Conservation (phyloP, 2,797 vertebrate species). For the Semotilus atromaculatus region DNA sequence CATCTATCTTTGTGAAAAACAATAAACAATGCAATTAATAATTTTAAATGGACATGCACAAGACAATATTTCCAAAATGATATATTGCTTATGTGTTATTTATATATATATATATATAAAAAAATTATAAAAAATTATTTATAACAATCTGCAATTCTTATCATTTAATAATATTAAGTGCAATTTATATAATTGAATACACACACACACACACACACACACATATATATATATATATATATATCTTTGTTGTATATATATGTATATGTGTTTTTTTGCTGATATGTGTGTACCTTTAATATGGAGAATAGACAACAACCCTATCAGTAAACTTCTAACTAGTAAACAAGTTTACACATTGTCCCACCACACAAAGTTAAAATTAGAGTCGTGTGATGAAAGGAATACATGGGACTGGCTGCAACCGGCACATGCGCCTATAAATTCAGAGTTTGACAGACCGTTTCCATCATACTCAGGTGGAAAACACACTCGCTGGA, state of each 20-base stretch:
- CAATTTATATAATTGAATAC: background rate
- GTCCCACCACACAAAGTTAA: slow-evolving; percentile 66
- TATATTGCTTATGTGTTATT: background rate
- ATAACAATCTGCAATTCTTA: too few relatives aligned
- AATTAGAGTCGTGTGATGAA: slow-evolving; percentile 64
- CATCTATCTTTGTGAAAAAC: slow-evolving; percentile 7
- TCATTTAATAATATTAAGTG: too few relatives aligned
- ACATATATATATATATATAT: background rate
- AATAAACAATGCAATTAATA: background rate
- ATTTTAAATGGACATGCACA: background rate
- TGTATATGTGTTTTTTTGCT: background rate
- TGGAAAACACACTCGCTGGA: slow-evolving; percentile 35
- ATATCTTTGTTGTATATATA: too few relatives aligned
- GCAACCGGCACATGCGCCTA: slow-evolving; percentile 62
- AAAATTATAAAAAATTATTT: too few relatives aligned
- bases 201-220: too few relatives aligned
- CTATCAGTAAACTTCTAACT: background rate
- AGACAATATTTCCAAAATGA: background rate
- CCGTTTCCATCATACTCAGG: background rate
- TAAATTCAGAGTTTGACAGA: slow-evolving; percentile 68
- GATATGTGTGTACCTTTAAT: background rate
- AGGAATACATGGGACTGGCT: slow-evolving; percentile 51
- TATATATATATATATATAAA: too few relatives aligned
- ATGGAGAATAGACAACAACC: slow-evolving; percentile 30
- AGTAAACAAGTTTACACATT: slow-evolving; percentile 72